Evolutionary conservation across 2,113 vertebrate species (phyloP).

Genomic region (Cheilinus undulatus): DNA sequence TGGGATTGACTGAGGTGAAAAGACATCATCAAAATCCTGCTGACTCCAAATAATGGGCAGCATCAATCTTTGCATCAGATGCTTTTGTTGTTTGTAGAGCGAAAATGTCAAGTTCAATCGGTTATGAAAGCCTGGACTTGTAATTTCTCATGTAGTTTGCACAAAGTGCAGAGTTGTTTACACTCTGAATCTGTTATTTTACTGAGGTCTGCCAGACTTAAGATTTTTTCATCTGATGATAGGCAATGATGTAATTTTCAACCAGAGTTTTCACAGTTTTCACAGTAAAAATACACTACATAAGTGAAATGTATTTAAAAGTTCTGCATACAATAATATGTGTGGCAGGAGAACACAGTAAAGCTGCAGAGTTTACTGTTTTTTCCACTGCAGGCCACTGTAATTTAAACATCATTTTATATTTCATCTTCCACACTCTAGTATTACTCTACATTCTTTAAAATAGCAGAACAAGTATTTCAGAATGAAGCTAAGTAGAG

Average conservation of each 20-base stretch:
- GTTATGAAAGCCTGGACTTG: background rate
- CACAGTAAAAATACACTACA: background rate
- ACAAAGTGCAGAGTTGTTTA: slow-evolving; percentile 12
- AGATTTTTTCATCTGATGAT: background rate
- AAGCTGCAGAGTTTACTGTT: too few relatives aligned
- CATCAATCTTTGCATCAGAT: slow-evolving; percentile 33
- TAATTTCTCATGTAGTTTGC: background rate
- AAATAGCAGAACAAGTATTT: too few relatives aligned
- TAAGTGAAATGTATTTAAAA: background rate
- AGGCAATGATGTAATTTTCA: background rate
- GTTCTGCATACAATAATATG: background rate
- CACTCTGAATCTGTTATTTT: background rate
- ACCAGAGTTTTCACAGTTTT: background rate
- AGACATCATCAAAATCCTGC: slow-evolving; percentile 30
- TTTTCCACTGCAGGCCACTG: too few relatives aligned
- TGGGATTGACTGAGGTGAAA: slow-evolving; percentile 41
- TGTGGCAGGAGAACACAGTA: background rate
- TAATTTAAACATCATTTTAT: too few relatives aligned
- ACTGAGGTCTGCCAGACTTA: background rate
- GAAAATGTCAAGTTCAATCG: slow-evolving; percentile 17
- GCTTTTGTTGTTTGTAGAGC: slow-evolving; percentile 24
- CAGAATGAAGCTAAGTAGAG: too few relatives aligned
- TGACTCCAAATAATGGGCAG: slow-evolving; percentile 38
- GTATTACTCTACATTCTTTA: too few relatives aligned
- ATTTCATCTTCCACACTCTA: too few relatives aligned